phyloP scores from a whole-genome alignment of 2,113 vertebrate species.

The Propithecus coquereli region DNA sequence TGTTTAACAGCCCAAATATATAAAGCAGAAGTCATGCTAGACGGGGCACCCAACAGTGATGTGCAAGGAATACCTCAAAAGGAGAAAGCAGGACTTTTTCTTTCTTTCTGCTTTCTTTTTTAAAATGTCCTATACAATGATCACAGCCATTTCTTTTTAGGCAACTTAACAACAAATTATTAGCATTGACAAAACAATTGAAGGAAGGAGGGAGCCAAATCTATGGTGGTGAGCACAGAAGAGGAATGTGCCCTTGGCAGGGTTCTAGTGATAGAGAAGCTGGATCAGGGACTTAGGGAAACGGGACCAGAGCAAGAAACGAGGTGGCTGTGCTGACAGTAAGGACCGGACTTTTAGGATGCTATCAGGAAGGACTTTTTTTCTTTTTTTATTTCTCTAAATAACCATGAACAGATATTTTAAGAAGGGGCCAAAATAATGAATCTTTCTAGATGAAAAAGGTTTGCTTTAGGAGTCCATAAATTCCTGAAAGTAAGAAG shows the following conservation, averaged over 20 bases:
- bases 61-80: background rate
- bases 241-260: background rate
- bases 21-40: slow-evolving; percentile 3
- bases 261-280: background rate
- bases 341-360: background rate
- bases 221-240: background rate
- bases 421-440: background rate
- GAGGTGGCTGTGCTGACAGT: background rate
- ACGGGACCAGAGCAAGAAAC: background rate
- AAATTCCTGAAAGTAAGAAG: background rate
- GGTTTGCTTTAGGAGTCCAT: background rate
- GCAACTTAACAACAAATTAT: background rate
- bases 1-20: slow-evolving; percentile 13
- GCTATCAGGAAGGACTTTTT: background rate
- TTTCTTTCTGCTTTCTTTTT: background rate
- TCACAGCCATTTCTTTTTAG: background rate
- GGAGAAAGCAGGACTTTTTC: background rate
- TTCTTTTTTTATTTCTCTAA: background rate
- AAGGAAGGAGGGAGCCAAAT: background rate
- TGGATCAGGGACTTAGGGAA: background rate
- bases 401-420: background rate
- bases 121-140: background rate
- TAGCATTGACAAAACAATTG: background rate
- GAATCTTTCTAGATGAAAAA: background rate
- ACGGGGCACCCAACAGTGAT: background rate